Evolutionary conservation across 2,888 invertebrate genomes (phyloP), one percentile per base, ranked within the genome.

Genomic region (Lycia hirtaria): DNA sequence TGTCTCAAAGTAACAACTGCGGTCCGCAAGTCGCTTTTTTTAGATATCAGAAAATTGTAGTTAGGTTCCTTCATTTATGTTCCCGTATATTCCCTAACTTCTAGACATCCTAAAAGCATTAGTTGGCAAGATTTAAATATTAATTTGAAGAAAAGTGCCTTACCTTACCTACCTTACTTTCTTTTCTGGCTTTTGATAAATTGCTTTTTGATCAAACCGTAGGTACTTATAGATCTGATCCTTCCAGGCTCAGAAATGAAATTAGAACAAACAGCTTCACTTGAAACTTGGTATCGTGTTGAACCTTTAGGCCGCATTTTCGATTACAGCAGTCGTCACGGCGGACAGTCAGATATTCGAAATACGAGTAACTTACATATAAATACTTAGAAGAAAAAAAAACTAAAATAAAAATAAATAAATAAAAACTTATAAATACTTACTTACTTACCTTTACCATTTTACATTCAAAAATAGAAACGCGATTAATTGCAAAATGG

Each of bases 81-180:
- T 5, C 10, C 32, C 50, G 35, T 44, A 20, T 45, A 22, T 44
- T 17, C 9, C 26, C 9, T 20, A 35, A 51, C 14, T 35, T 45
- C 30, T 35, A 51, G 43, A 14, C 53, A 54, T 48, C 37, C 57
- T 63, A 63, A 61, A 63, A 59, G 56, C 65, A 69, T 73, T 71
- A 75, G 66, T 69, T 69, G 52, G 44, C 49, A 59, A 65, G 67
- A 71, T 73, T 73, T 75, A 65, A 68, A 72, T 70, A 73, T 70
- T 70, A 72, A 73, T 73, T 72, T 65, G 56, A 64, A 60, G 57
- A 67, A 72, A 69, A 68, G 60, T 20, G 44, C 55, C 53, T 53
- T 26, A 40, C 9, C 17, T n/a, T 5, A 41, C 9, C 54, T 38
- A n/a, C n/a, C n/a, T n/a, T n/a, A n/a, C n/a, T n/a, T n/a, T n/a